Conservation (phyloP, 2,113 vertebrate species). For the Pungitius pungitius region DNA sequence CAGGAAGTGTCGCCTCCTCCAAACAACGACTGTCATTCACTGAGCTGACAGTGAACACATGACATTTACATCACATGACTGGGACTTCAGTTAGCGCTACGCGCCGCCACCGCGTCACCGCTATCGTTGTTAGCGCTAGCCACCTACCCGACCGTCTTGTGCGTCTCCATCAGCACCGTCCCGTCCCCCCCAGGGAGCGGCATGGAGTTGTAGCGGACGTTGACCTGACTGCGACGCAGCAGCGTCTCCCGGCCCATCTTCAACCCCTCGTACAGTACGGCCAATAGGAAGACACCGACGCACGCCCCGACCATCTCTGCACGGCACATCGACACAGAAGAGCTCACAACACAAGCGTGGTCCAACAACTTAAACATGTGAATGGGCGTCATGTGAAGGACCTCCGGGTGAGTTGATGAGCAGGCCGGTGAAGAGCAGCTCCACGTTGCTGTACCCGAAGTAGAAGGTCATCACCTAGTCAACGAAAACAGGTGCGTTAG, state of each 20-base stretch:
- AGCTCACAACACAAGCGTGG: too few relatives aligned
- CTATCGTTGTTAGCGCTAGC: not conserved
- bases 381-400: conserved; percentile 51
- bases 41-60: conserved; percentile 19
- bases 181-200: conserved; percentile 93
- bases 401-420: conserved; percentile 94
- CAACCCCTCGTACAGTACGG: conserved; percentile 94
- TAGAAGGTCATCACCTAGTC: conserved; percentile 90
- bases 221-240: conserved; percentile 94
- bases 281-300: conserved; percentile 91
- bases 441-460: conserved; percentile 87
- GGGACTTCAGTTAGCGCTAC: not conserved
- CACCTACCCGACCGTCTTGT: conserved; percentile 97
- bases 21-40: conserved; percentile 17
- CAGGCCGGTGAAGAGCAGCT: conserved; percentile 89
- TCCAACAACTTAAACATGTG: not conserved
- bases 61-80: conserved; percentile 9
- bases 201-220: conserved; percentile 99
- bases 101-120: not conserved
- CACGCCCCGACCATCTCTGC: conserved; percentile 98
- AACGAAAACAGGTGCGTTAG: not conserved
- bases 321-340: too few relatives aligned
- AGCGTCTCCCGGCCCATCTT: conserved; percentile 94
- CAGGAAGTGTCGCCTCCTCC: conserved; percentile 17
- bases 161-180: conserved; percentile 95